Percentiles rank a stretch among this genome's conserved stretches.
Conservation (phyloP, 2,113 vertebrate species). For the Uria lomvia region DNA sequence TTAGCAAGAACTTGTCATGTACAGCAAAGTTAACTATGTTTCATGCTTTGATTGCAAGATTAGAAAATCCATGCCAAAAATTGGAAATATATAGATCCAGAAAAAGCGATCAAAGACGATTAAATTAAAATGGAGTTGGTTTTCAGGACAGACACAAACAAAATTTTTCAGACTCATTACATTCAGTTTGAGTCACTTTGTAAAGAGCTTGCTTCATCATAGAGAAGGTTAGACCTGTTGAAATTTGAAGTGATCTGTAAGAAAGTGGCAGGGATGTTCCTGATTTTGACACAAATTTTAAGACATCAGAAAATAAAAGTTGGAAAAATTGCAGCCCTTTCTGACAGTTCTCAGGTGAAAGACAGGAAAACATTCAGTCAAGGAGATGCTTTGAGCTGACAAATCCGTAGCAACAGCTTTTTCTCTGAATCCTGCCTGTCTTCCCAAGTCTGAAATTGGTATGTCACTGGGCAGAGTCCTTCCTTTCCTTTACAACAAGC, state of each 20-base stretch:
- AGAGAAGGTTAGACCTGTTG: background rate
- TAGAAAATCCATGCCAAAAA: background rate
- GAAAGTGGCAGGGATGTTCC: background rate
- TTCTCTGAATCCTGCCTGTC: background rate
- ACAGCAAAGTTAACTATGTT: background rate
- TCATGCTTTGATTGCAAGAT: background rate
- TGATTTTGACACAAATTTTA: background rate
- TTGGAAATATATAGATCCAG: background rate
- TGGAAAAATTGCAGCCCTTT: background rate
- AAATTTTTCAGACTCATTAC: background rate
- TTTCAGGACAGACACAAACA: background rate
- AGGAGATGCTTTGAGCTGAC: background rate
- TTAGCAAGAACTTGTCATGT: background rate
- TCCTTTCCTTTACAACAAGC: background rate
- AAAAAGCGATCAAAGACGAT: background rate
- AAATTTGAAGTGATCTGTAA: background rate
- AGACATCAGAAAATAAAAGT: background rate
- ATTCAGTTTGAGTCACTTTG: background rate
- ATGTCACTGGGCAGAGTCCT: accelerated
- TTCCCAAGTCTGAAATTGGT: background rate
- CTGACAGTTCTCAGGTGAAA: background rate
- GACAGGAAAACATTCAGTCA: background rate
- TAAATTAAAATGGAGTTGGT: background rate
- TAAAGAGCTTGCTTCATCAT: background rate
- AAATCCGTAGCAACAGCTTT: background rate